These are phyloP conservation scores for Dicentrarchus labrax DNA, from an alignment of 2,113 vertebrate species.

Conservation along the genomic window DNA sequence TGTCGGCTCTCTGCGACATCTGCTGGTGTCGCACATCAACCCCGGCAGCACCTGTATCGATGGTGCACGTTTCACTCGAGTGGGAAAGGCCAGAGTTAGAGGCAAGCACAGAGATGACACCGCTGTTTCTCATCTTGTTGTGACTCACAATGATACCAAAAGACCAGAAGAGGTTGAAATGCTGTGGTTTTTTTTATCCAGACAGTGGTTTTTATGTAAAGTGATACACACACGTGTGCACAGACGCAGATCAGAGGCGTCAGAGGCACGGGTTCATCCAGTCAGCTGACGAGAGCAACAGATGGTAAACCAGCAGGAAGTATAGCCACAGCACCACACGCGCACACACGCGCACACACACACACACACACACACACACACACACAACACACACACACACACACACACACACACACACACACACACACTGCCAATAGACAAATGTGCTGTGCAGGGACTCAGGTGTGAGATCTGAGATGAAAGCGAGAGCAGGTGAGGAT, in stretches of 20 bases:
- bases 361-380: constrained; percentile 25
- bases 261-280: constrained; percentile 64
- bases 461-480: constrained; percentile 71
- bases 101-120: constrained; percentile 8
- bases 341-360: constrained; percentile 24
- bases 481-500: constrained; percentile 64
- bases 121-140: not conserved
- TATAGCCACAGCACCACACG: constrained; percentile 16
- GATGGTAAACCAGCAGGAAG: constrained; percentile 78
- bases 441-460: constrained; percentile 57
- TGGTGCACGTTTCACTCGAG: constrained; percentile 26
- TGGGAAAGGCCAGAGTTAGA: constrained; percentile 41
- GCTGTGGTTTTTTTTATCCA: constrained; percentile 12
- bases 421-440: constrained; percentile 33
- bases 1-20: constrained; percentile 31
- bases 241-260: constrained; percentile 56
- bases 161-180: not conserved
- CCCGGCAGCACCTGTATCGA: constrained; percentile 42
- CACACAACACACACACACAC: constrained; percentile 40
- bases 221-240: constrained; percentile 17
- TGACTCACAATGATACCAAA: constrained; percentile 41
- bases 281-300: constrained; percentile 76
- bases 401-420: constrained; percentile 27
- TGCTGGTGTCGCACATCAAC: constrained; percentile 41
- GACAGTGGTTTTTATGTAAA: constrained; percentile 61